Conservation (phyloP, 1,140 invertebrate species). For the Adoxophyes honmai region DNA sequence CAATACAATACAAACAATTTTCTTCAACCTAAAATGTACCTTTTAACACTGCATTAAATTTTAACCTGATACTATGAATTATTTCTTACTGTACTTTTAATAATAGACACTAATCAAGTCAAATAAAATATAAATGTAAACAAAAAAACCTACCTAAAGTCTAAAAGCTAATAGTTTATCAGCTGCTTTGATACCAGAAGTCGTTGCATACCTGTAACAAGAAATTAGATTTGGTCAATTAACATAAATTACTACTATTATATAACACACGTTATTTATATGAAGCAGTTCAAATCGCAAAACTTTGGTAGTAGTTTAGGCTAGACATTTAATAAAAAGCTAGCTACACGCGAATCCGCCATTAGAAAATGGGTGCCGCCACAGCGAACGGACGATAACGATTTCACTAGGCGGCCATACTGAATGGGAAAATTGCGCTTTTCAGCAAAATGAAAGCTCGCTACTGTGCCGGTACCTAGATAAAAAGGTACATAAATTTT, state of each 20-base stretch:
- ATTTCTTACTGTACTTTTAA: no score
- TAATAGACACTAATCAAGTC: no score
- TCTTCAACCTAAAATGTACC: no score
- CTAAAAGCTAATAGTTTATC: no score
- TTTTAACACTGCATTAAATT: no score
- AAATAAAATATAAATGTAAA: no score
- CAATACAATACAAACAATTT: no score
- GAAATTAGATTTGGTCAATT: background rate
- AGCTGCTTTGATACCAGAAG: no score
- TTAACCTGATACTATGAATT: no score
- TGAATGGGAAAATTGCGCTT: constrained; percentile 73
- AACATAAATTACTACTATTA: background rate
- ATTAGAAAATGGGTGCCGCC: constrained; percentile 67
- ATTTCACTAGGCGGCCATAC: constrained; percentile 60
- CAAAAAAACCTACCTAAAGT: no score
- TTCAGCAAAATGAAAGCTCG: constrained; percentile 68
- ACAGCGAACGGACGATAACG: constrained; percentile 57
- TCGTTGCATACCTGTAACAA: constrained; percentile 16
- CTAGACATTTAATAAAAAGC: constrained; percentile 49
- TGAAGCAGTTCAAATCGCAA: background rate
- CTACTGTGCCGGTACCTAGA: constrained; percentile 50
- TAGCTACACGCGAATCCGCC: constrained; percentile 60
- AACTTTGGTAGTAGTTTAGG: constrained; percentile 26
- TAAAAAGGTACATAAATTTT: constrained; percentile 62
- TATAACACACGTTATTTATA: background rate